Base-by-base conservation (phyloP, 2,113 vertebrate species). In the Channa argus region DNA sequence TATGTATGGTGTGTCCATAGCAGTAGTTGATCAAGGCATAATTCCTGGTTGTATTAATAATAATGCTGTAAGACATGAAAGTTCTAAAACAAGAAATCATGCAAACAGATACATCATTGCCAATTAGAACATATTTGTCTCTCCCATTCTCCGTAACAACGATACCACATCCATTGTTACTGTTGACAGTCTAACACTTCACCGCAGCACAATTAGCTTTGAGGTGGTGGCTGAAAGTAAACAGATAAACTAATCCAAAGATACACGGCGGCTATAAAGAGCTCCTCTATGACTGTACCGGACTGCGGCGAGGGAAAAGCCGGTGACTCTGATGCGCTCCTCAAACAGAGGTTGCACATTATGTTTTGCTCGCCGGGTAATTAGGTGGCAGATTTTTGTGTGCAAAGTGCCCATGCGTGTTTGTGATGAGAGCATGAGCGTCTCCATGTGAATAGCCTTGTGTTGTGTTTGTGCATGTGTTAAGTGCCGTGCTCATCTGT, bases 311-410 rank as follows among this genome's bases (percentile, higher is more conserved):
- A 10, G 41, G 33, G 24, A 24, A 38, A 51, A 62, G 64, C 10
- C 8, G 55, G 51, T 62, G 77, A 87, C 86, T 74, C 41, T 36
- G 7, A 34, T 36, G n/a, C 71, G 63, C 63, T 83, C 77, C 65
- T 88, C 86, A 79, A 82, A 89, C 79, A 83, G 76, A 83, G 64
- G 39, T 80, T 63, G 54, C 49, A 71, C 80, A 81, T 83, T 71
- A 70, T 80, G 87, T 84, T 86, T 82, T 58, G 43, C 85, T 65
- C 47, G 81, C 85, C 63, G 71, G 77, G 80, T 92, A 92, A 94
- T 93, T 90, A 92, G 88, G 64, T 49, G 58, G 64, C 80, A 86
- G 75, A 59, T 82, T 79, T 70, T 59, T 53, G 64, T 49, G 14
- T 75, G 71, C 77, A 62, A 83, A 77, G 72, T 53, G 56, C 24